Evolutionary conservation across 1,140 invertebrate species (phyloP), one percentile per base, ranked within the genome.

Genomic region (Lutraria rhynchaena): DNA sequence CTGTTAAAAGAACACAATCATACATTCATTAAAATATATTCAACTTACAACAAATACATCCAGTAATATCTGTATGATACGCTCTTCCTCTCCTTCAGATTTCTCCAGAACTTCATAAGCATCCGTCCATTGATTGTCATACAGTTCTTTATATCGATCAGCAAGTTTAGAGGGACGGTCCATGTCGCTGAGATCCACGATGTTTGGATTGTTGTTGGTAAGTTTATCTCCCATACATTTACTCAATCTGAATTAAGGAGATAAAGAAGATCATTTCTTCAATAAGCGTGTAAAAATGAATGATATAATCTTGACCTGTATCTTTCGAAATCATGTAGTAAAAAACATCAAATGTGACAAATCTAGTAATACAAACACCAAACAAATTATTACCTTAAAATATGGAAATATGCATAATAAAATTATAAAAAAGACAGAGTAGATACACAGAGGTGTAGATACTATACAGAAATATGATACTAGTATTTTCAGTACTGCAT

Each of bases 151-250:
- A 67, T 13, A 67, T 22, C 24, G 22, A n/a, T 67, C 61, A 1
- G 35, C 61, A 5, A 67, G 33, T 67, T 67, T 41, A 27, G 41
- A 33, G 0, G 61, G 61, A 41, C 37, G 61, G 27, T 67, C 44
- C 27, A 1, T 22, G 35, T 67, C 61, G 4, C 35, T 67, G 1
- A 67, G 13, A 11, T 67, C 61, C 13, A 37, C 27, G 22, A 67
- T 67, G 27, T 67, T 41, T 44, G 61, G 61, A 37, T 67, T 67
- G 61, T 67, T 67, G 35, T 67, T n/a, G 44, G n/a, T 44, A 0
- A 67, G 37, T 24, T 24, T 37, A 22, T 44, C 24, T 67, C 35
- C 61, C 35, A 37, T 41, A 13, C 13, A 0, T 41, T 44, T 1
- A 41, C 61, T 67, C 9, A 67, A 37, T 13, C 61, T 67, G 22